A percentile compares a stretch with the other conserved stretches of the same genome.
Conservation (phyloP, 2,797 vertebrate species). For the Trichosurus vulpecula region DNA sequence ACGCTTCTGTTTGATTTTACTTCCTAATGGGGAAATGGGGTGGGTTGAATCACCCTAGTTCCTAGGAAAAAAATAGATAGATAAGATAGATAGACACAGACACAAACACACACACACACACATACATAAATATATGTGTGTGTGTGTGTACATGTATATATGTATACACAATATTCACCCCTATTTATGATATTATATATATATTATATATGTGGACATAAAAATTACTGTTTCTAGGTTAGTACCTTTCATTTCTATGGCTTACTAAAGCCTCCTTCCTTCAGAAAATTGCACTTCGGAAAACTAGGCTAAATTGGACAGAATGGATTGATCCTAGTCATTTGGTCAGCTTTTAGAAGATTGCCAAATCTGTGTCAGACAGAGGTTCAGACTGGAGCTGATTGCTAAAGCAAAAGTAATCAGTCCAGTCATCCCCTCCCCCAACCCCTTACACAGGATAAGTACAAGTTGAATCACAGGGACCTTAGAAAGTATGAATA, state of each 20-base stretch:
- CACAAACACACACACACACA: fast-evolving
- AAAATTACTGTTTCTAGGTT: background rate
- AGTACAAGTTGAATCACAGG: background rate
- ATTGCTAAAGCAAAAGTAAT: background rate
- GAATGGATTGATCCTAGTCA: background rate
- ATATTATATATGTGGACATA: background rate
- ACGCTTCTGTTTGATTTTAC: background rate
- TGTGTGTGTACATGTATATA: background rate
- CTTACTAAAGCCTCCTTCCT: background rate
- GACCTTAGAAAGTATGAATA: background rate
- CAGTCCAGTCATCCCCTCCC: background rate
- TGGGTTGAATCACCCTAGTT: background rate
- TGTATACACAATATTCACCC: background rate
- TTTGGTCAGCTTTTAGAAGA: conserved; percentile 20
- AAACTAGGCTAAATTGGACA: background rate
- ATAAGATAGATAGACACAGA: no score
- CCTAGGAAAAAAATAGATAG: conserved; percentile 1
- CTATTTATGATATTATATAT: background rate
- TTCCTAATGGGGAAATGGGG: background rate
- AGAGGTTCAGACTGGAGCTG: background rate
- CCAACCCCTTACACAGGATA: background rate
- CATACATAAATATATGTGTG: background rate
- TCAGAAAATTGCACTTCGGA: background rate
- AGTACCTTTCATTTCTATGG: background rate
- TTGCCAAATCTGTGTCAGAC: background rate